Evolutionary conservation across 2,113 vertebrate species (phyloP), one percentile per base, ranked within the genome.

Genomic region (Romanogobio albipinnatus): DNA sequence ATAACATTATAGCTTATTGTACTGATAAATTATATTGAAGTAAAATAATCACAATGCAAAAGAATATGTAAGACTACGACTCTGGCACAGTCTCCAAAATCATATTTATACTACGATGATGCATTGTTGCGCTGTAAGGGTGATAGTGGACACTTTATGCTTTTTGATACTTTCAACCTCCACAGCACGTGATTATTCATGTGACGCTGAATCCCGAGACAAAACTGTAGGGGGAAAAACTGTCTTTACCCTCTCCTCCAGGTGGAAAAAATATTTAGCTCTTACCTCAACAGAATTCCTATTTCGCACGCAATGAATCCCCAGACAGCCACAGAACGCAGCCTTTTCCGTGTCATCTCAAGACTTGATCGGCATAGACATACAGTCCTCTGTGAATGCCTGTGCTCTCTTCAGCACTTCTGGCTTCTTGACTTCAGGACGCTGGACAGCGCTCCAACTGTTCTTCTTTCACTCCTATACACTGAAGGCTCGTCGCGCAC

Each of bases 201-300:
- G 22, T 24, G n/a, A 49, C 3, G 9, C 17, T 22, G 14, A 43
- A 79, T 43, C 19, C 24, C 15, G 8, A 62, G 14, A 43, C 14
- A 24, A 17, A 43, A 43, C 3, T 43, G n/a, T 22, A 5, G 2
- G 5, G 13, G 13, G 11, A 3, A 49, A 29, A 14, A 9, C 47
- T 24, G 3, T 51, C 1, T 3, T 19, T 33, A 33, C 15, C 19
- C 26, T 53, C 15, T 76, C 4, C 74, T 76, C 15, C 74, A 17
- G 8, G 4, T 33, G 8, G 24, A 15, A 76, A 29, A 33, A 51
- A 76, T 1, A 26, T 76, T 19, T 29, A 17, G 26, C 47, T 29
- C 89, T 90, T 86, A 91, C 90, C 90, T 91, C 62, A 90, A 53
- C 74, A 91, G 49, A 78, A 89, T 79, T n/a, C 88, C 90, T 61